Conservation (phyloP, 2,888 invertebrate genomes). For the Drosophila rellima region DNA sequence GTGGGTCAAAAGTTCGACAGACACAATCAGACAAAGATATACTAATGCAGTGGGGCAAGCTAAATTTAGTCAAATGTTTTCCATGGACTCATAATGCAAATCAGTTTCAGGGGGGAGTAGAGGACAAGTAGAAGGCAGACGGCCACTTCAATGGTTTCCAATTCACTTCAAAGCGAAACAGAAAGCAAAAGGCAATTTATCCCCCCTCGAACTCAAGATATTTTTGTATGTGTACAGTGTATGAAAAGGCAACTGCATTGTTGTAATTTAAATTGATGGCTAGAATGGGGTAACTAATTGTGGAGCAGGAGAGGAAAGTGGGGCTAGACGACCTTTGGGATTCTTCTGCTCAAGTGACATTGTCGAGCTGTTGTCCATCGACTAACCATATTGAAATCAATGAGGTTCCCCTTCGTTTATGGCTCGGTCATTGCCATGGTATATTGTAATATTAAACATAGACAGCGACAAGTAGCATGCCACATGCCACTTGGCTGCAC, state of each 20-base stretch:
- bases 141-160: slow-evolving; percentile 75
- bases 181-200: slow-evolving; percentile 35
- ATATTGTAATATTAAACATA: slow-evolving; percentile 24
- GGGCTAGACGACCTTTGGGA: slow-evolving; percentile 2
- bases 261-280: slow-evolving; percentile 73
- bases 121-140: slow-evolving; percentile 33
- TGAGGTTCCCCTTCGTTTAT: slow-evolving; percentile 29
- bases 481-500: slow-evolving; percentile 59
- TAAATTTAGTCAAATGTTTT: slow-evolving; percentile 70
- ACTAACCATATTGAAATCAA: slow-evolving; percentile 63
- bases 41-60: slow-evolving; percentile 38
- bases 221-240: slow-evolving; percentile 25
- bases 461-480: slow-evolving; percentile 49
- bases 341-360: slow-evolving; percentile 62
- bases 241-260: slow-evolving; percentile 65
- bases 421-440: slow-evolving; percentile 54
- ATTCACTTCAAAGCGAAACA: slow-evolving; percentile 68
- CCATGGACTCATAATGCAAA: slow-evolving; percentile 62
- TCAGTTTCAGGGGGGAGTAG: slow-evolving; percentile 30
- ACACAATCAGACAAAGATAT: slow-evolving; percentile 22
- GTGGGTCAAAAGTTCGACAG: slow-evolving; percentile 73
- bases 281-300: background rate
- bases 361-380: slow-evolving; percentile 40
- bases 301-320: background rate
- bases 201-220: slow-evolving; percentile 47